These are phyloP conservation scores for Choloepus didactylus DNA, from an alignment of 2,797 vertebrate genomes.

Conservation along the genomic window DNA sequence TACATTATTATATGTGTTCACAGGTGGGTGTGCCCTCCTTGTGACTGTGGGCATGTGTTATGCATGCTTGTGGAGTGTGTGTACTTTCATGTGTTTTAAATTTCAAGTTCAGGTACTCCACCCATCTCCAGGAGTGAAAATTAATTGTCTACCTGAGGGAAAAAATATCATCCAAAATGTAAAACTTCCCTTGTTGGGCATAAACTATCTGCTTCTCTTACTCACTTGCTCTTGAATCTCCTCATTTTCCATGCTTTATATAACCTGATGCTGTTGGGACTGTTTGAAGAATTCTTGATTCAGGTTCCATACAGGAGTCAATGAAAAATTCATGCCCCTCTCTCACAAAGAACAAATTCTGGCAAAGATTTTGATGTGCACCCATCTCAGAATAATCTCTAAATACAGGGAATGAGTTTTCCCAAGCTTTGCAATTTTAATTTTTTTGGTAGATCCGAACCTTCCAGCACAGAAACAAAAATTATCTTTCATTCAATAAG, in stretches of 20 bases:
- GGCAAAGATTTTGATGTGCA: slow-evolving; percentile 25
- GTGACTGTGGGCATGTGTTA: neutral
- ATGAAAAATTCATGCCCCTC: slow-evolving; percentile 60
- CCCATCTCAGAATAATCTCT: neutral
- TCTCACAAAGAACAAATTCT: slow-evolving; percentile 68
- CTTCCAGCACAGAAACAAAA: neutral
- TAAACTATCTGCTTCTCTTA: neutral
- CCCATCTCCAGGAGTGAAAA: neutral
- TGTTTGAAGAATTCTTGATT: slow-evolving; percentile 61
- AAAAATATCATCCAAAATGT: neutral
- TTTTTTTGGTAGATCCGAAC: neutral
- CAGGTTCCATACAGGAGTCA: slow-evolving; percentile 1
- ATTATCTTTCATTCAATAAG: neutral
- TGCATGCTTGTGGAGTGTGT: neutral
- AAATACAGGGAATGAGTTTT: neutral
- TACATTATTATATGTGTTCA: neutral
- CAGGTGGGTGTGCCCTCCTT: neutral
- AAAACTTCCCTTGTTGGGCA: neutral
- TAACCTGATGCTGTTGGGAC: neutral
- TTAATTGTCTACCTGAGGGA: neutral
- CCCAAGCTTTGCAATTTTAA: neutral
- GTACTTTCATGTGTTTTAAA: neutral
- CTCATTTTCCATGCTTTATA: slow-evolving; percentile 45
- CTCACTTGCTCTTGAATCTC: neutral
- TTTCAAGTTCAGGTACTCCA: neutral